Base-by-base conservation (phyloP, 2,888 invertebrate species). In the Hipparchia sbordonii region DNA sequence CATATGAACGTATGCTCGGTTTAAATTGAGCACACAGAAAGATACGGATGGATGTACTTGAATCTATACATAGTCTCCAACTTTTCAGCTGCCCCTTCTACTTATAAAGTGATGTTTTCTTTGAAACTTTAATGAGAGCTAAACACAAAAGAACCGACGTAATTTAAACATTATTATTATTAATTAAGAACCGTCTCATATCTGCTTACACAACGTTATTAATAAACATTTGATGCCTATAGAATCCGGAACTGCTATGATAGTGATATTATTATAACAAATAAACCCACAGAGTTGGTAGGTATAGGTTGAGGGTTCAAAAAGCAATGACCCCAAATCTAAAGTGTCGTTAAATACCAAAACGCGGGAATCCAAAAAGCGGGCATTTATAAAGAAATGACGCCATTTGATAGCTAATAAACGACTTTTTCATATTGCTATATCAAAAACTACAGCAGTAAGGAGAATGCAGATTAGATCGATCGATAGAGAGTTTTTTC, bases 171-270 rank as follows among this genome's bases (percentile, higher is more conserved):
- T 54, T n/a, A n/a, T 39, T 39, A 5, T 39, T 46, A 13, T 56
- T 13, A 56, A 13, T 13, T 56, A 23, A 56, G 13, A 13, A 56
- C 23, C 7, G 52, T 56, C 13, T 33, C 59, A 33, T 33, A 23
- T 57, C 8, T 23, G 57, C 57, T 23, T 57, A 8, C 23, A 23
- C 4, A 39, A 33, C 33, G 10, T 8, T 60, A 60, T 60, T 39
- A 39, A 60, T 33, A 60, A 60, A 60, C 59, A 60, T 60, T 60
- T 60, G 39, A 60, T 60, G 23, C 33, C 5, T 39, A 60, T 39
- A 39, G 39, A 60, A 39, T 60, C 59, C 59, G 59, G 59, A 60
- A 60, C 59, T 60, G 1, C 39, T 39, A 33, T 10, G 59, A 60
- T 60, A 60, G 39, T 39, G 39, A 39, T 39, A 60, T 23, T 23